Evolutionary conservation across 1,140 invertebrate genomes (phyloP), one percentile per base, ranked within the genome.

Genomic region (Bombus terrestris): DNA sequence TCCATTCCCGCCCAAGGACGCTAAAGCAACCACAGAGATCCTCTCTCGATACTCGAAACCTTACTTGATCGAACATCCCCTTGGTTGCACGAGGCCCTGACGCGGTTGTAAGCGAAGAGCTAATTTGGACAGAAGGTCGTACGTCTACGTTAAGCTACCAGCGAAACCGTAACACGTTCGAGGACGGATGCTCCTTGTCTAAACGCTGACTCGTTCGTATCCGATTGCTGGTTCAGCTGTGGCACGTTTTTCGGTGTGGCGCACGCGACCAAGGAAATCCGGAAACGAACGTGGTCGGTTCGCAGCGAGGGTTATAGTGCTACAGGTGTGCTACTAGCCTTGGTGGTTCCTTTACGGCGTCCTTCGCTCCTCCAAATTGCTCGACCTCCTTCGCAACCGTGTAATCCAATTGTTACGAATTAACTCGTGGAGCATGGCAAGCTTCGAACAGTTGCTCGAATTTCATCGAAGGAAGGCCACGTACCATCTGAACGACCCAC

Each of bases 301-400:
- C 22, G 18, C 39, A 25, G 59, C 32, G 8, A 80, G 74, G 81
- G 35, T 81, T 85, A 77, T 18, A 59, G 68, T 66, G 88, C 83
- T 81, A 89, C 88, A 89, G 88, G 88, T 89, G 79, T 80, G 80
- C n/a, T 35, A 0, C 43, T 82, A 81, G 57, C 57, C 71, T 57
- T 28, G 0, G 18, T 69, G 62, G 68, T 10, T 41, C 37, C 37
- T 89, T 80, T 74, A 57, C 43, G 18, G 10, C 75, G 57, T 82
- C 47, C 18, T 59, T 64, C 53, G 18, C 69, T 15, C 64, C 22
- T 66, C 37, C 18, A 43, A 74, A 57, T 28, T 10, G 9, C 1
- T 28, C 75, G 28, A 75, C 28, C 53, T 80, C 37, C 57, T 57
- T 88, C 75, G 32, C 66, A 18, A 64, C 32, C 4, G 8, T 39